Conservation (phyloP, 2,113 vertebrate species). For the Callorhinus ursinus region DNA sequence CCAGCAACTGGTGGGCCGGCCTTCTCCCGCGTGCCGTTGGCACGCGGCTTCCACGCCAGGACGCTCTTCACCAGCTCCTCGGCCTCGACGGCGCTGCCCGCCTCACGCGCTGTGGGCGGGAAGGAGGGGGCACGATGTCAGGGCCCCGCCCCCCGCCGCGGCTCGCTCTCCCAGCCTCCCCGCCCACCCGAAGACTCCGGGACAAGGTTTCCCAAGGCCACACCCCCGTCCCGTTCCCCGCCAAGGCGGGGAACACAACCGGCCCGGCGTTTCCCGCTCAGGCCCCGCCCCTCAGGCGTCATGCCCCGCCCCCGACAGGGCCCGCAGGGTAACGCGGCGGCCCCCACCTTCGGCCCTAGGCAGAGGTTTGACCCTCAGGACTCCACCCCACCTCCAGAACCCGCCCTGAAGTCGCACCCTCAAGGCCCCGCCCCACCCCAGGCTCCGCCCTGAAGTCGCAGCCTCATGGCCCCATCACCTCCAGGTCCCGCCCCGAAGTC, state of each 20-base stretch:
- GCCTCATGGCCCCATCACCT: background rate
- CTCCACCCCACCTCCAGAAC: background rate
- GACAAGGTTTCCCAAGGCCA: background rate
- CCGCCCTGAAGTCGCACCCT: background rate
- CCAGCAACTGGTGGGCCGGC: background rate
- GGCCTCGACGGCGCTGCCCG: constrained; percentile 55
- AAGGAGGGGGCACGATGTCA: constrained; percentile 31
- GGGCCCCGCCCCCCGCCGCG: background rate
- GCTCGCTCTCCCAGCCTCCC: background rate
- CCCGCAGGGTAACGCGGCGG: background rate
- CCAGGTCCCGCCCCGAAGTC: background rate
- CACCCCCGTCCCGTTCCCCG: background rate
- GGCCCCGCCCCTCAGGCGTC: background rate
- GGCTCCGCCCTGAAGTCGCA: background rate
- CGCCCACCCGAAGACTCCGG: background rate
- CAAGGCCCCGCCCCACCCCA: background rate
- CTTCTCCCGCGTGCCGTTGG: constrained; percentile 38
- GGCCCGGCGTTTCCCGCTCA: background rate
- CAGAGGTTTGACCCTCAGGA: background rate
- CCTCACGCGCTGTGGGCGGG: constrained; percentile 64
- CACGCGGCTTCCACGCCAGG: constrained; percentile 4
- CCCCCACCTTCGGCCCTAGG: background rate
- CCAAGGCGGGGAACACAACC: background rate
- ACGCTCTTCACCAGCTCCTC: constrained; percentile 33
- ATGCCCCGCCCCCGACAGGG: background rate